These are phyloP conservation scores for Chymomyza fuscimana DNA, from an alignment of 2,888 invertebrate species.

Conservation along the genomic window DNA sequence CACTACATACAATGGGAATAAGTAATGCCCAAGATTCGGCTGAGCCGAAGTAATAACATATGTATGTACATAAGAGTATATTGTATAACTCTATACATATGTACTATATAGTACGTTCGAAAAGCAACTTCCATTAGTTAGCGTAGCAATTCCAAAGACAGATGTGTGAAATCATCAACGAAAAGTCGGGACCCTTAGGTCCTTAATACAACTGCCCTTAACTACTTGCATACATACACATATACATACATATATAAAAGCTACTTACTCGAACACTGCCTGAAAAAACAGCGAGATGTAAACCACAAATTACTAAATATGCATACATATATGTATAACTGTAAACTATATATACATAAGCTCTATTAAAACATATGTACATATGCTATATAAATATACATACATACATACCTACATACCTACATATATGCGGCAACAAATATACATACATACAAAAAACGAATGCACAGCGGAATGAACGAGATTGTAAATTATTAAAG, in stretches of 20 bases:
- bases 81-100: neutral
- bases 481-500: conserved; percentile 47
- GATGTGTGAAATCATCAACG: conserved; percentile 33
- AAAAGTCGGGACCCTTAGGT: neutral
- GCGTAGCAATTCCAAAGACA: conserved; percentile 40
- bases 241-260: no score
- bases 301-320: conserved; percentile 48
- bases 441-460: no score
- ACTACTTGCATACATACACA: neutral
- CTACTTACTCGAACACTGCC: conserved; percentile 52
- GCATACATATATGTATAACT: conserved; percentile 18
- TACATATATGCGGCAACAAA: no score
- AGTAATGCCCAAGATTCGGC: conserved; percentile 51
- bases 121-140: conserved; percentile 21
- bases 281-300: conserved; percentile 35
- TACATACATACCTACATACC: no score
- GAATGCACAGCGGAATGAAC: conserved; percentile 37
- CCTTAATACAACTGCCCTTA: neutral
- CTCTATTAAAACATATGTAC: no score
- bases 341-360: neutral
- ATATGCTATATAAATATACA: no score
- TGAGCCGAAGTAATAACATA: conserved; percentile 48
- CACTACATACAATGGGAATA: neutral
- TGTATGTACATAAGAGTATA: conserved; percentile 10
- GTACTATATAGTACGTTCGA: conserved; percentile 13